Conservation (phyloP, 2,797 vertebrate genomes). For the Chloroceryle amazona region DNA sequence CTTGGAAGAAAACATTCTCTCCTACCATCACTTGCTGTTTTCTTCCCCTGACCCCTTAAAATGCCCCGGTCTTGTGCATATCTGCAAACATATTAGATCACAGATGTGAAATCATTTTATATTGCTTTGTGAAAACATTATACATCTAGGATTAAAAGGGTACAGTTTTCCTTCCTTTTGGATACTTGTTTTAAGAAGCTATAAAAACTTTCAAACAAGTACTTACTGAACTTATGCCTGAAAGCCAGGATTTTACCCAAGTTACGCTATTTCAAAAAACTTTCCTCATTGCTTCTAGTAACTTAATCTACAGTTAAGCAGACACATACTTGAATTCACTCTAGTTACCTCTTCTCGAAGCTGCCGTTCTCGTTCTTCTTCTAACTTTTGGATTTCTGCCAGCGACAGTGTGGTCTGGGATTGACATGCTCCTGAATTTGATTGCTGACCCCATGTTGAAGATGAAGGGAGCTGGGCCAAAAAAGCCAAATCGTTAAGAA, state of each 20-base stretch:
- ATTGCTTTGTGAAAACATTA: background rate
- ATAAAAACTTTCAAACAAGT: background rate
- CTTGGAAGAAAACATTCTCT: background rate
- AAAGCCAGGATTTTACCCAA: background rate
- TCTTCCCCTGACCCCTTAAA: background rate
- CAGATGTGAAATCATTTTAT: accelerated
- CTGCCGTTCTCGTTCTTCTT: conserved; percentile 94
- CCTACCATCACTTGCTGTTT: background rate
- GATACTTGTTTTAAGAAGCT: background rate
- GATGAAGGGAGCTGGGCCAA: conserved; percentile 92
- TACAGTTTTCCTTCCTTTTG: background rate
- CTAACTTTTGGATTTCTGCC: conserved; percentile 97
- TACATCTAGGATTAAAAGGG: background rate
- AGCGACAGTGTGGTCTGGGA: conserved; percentile 92
- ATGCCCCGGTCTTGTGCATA: background rate
- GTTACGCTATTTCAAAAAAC: background rate
- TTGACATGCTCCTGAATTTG: conserved; percentile 83
- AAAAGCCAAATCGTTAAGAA: background rate
- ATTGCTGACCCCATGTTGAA: conserved; percentile 98
- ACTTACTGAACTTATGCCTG: background rate
- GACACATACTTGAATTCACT: background rate
- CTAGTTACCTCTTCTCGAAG: conserved; percentile 89
- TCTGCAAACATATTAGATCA: background rate
- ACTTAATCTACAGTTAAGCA: background rate
- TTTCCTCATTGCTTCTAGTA: background rate